These are phyloP conservation scores for Dyspetes luteomarginatus DNA, from an alignment of 2,888 invertebrate genomes.

Conservation along the genomic window DNA sequence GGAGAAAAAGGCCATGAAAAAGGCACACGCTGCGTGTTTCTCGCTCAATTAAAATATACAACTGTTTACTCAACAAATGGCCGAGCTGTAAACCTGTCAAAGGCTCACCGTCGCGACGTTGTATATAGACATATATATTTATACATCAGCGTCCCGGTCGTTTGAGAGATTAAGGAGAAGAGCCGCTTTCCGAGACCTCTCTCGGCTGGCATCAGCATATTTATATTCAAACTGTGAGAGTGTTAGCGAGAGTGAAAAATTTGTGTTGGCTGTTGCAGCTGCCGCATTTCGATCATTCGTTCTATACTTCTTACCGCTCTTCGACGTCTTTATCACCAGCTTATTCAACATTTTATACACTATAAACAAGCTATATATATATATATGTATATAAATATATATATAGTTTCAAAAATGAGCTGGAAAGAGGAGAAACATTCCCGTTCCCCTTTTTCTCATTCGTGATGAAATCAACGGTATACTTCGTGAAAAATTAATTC, in stretches of 20 bases:
- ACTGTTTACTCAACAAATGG: constrained; percentile 65
- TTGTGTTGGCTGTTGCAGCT: constrained; percentile 52
- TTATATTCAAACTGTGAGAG: constrained; percentile 20
- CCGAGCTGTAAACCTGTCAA: constrained; percentile 61
- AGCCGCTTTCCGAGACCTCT: constrained; percentile 31
- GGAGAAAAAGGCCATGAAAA: constrained; percentile 24
- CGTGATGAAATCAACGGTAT: too few species aligned
- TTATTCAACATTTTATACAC: constrained; percentile 7
- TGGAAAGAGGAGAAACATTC: too few species aligned
- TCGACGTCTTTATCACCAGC: constrained; percentile 24
- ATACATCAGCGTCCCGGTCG: constrained; percentile 29
- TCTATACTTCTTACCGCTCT: constrained; percentile 5
- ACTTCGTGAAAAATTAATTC: too few species aligned
- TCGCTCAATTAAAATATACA: constrained; percentile 63
- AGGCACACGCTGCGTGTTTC: constrained; percentile 31
- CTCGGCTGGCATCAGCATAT: constrained; percentile 19
- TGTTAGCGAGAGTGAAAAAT: constrained; percentile 39
- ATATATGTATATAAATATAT: too few species aligned
- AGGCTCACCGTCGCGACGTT: constrained; percentile 26
- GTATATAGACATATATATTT: constrained; percentile 15
- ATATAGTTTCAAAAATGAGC: too few species aligned
- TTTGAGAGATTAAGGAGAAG: constrained; percentile 52
- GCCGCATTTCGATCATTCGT: constrained; percentile 58
- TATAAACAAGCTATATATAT: too few species aligned
- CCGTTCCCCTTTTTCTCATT: too few species aligned